Evolutionary conservation across 2,888 invertebrate species (phyloP).

Genomic region (Ophonus ardosiacus): DNA sequence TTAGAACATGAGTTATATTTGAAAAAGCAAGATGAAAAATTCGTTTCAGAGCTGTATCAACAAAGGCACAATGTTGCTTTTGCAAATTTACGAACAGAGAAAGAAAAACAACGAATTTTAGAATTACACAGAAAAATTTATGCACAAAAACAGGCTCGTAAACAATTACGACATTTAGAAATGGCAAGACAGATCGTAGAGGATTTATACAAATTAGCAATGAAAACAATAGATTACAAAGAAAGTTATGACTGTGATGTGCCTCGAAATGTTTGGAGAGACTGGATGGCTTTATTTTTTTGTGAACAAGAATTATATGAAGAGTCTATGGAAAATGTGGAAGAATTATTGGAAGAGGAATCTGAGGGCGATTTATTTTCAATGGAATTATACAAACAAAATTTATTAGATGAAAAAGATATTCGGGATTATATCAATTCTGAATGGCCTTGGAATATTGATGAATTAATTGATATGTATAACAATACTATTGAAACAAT

Average conservation of each 20-base stretch:
- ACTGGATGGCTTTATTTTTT: constrained; percentile 79
- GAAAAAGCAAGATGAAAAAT: constrained; percentile 77
- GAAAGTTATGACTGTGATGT: constrained; percentile 74
- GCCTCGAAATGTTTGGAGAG: constrained; percentile 76
- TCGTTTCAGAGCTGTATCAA: constrained; percentile 70
- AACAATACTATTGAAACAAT: constrained; percentile 75
- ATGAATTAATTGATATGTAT: constrained; percentile 75
- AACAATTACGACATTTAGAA: constrained; percentile 76
- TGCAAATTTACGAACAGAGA: constrained; percentile 59
- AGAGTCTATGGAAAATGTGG: constrained; percentile 75
- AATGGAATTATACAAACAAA: constrained; percentile 77
- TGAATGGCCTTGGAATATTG: constrained; percentile 78
- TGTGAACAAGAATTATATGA: constrained; percentile 79
- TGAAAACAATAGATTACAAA: constrained; percentile 77
- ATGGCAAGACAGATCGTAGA: constrained; percentile 78
- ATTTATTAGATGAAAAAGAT: constrained; percentile 78
- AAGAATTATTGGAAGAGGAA: constrained; percentile 71
- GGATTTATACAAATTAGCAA: constrained; percentile 79
- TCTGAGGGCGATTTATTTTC: constrained; percentile 76
- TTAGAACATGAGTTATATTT: constrained; percentile 77
- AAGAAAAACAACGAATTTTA: constrained; percentile 77
- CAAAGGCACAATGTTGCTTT: constrained; percentile 60
- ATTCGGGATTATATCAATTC: constrained; percentile 79
- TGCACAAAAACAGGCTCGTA: constrained; percentile 77
- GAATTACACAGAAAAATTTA: constrained; percentile 79